These are phyloP conservation scores for Archips crataeganus DNA, from an alignment of 2,888 invertebrate species.

Conservation along the genomic window DNA sequence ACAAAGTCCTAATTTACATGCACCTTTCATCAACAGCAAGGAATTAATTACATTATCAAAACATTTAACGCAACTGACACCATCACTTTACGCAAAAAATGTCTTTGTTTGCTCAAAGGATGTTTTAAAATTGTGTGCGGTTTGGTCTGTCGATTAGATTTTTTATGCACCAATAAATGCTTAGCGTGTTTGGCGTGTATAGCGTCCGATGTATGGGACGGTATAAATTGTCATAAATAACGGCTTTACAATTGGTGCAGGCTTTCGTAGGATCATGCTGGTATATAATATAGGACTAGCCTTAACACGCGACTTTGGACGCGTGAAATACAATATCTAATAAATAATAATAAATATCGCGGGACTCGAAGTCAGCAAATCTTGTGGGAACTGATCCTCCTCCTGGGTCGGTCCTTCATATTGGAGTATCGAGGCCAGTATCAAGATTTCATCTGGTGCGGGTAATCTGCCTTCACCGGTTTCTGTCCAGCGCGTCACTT, in stretches of 20 bases:
- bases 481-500: too few relatives aligned
- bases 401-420: too few relatives aligned
- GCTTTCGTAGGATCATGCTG: not conserved
- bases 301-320: not conserved
- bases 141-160: not conserved
- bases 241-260: not conserved
- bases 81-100: not conserved
- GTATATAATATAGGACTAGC: not conserved
- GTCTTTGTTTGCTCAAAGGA: not conserved
- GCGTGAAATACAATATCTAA: too few relatives aligned
- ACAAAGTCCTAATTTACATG: slow-evolving; percentile 11
- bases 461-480: too few relatives aligned
- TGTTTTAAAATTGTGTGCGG: not conserved
- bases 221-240: slow-evolving; percentile 13
- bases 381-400: too few relatives aligned
- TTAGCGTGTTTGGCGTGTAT: slow-evolving; percentile 6
- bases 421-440: too few relatives aligned
- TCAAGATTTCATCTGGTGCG: too few relatives aligned
- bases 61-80: not conserved
- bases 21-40: slow-evolving; percentile 18
- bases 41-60: slow-evolving; percentile 7
- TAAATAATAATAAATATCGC: too few relatives aligned
- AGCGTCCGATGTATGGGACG: slow-evolving; percentile 19
- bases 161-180: not conserved
- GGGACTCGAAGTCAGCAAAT: too few relatives aligned